Evolutionary conservation across 2,888 invertebrate species (phyloP), one percentile per base, ranked within the genome.

Genomic region (Eilema sororculum): DNA sequence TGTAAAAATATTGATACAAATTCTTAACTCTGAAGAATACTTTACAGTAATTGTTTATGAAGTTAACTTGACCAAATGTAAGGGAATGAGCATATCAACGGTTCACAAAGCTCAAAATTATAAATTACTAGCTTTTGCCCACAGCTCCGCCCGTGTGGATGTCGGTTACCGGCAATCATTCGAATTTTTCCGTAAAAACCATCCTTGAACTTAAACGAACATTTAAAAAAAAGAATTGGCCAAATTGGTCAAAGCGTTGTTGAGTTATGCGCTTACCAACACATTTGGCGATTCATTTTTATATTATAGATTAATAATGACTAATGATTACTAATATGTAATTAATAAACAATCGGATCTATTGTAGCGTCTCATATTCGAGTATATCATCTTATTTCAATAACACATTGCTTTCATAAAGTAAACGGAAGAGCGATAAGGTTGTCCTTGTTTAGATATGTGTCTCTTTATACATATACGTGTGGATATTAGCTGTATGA

Each of bases 401-500:
- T 80, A 82, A 83, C 80, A 84, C 80, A 79, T 84, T 81, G 87
- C 86, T 85, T 87, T 87, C 87, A 85, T 84, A 86, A 84, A 85
- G 86, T 86, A 89, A 86, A 87, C 88, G 89, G 90, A 89, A 90
- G 86, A 84, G 77, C 84, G 86, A 87, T 88, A 88, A 87, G 78
- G 79, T 74, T 81, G 87, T 86, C 84, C 86, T 90, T 88, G 89
- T 87, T 84, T 81, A 84, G 82, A 80, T 85, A 84, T 78, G 79
- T 80, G 78, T 79, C 70, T 78, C 66, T 78, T 78, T 83, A 76
- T 82, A 81, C 41, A 16, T 80, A 81, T 71, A 78, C 85, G 79
- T 81, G 76, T 82, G 80, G 72, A 80, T 83, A 65, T 79, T 77
- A 79, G 10, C n/a, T 82, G 79, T 84, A 63, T 72, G 65, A 63